Evolutionary conservation across 2,797 vertebrate species (phyloP).

Genomic region (Setipinna tenuifilis): DNA sequence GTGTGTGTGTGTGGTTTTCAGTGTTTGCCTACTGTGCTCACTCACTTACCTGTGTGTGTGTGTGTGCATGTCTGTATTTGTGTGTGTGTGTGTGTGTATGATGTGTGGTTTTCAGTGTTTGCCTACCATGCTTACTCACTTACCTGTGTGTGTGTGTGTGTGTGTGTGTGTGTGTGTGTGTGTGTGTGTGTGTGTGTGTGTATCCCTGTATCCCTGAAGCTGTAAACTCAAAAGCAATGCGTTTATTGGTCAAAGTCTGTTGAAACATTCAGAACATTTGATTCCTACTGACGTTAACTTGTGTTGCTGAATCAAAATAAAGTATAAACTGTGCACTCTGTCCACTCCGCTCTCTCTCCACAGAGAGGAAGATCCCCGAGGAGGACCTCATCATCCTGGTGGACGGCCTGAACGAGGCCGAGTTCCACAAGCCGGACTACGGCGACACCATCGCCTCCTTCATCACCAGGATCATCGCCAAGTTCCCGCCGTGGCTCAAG

Average conservation of each 20-base stretch:
- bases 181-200: constrained; percentile 25
- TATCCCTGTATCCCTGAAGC: too few species aligned
- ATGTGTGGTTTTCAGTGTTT: too few species aligned
- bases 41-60: too few species aligned
- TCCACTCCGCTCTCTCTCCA: constrained; percentile 50
- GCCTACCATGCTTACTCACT: too few species aligned
- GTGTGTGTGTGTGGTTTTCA: constrained; percentile 11
- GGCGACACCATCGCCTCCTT: constrained; percentile 97
- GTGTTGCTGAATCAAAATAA: too few species aligned
- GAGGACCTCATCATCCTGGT: constrained; percentile 95
- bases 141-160: not conserved
- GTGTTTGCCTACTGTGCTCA: too few species aligned
- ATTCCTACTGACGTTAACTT: too few species aligned
- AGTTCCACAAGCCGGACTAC: constrained; percentile 99
- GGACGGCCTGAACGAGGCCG: constrained; percentile 96
- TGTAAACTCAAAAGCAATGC: too few species aligned
- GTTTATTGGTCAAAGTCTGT: too few species aligned
- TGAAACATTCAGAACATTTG: too few species aligned
- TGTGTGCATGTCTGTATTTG: constrained; percentile 13
- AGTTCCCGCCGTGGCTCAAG: constrained; percentile 94
- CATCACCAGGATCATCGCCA: constrained; percentile 88
- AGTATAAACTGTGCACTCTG: constrained; percentile 27
- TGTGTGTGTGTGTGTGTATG: not conserved
- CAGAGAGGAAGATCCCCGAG: constrained; percentile 92
- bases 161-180: too few species aligned